Conservation (phyloP, 2,888 invertebrate species). For the Athrips mouffetella region DNA sequence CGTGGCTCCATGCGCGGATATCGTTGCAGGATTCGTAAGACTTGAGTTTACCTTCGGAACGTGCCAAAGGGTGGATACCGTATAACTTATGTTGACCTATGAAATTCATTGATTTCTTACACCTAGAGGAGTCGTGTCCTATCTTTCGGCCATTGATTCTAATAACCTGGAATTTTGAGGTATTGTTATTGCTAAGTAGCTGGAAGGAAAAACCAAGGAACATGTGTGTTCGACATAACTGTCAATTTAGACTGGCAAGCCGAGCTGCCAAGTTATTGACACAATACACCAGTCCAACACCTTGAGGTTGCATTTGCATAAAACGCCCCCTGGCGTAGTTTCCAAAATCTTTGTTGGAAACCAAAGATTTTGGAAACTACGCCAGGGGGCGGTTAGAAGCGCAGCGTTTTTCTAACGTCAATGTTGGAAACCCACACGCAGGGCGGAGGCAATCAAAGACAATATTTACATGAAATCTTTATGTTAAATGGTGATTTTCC, state of each 20-base stretch:
- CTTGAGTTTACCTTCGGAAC: constrained; percentile 76
- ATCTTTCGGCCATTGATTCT: constrained; percentile 34
- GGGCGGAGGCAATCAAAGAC: too few relatives aligned
- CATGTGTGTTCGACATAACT: background rate
- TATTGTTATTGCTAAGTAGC: constrained; percentile 23
- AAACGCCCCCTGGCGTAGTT: too few relatives aligned
- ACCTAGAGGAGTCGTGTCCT: constrained; percentile 19
- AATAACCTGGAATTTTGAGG: constrained; percentile 43
- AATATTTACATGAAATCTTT: background rate
- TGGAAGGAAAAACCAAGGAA: too few relatives aligned
- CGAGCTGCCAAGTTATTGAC: too few relatives aligned
- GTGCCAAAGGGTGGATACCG: constrained; percentile 31
- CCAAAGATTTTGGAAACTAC: too few relatives aligned
- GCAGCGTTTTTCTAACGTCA: too few relatives aligned
- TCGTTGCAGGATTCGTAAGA: constrained; percentile 73
- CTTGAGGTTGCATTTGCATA: too few relatives aligned
- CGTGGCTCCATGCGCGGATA: constrained; percentile 77
- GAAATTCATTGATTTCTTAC: constrained; percentile 38
- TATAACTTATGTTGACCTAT: background rate
- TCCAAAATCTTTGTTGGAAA: too few relatives aligned
- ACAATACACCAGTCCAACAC: too few relatives aligned
- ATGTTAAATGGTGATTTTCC: background rate
- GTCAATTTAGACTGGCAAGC: background rate
- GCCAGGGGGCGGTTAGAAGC: too few relatives aligned
- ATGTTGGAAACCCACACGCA: too few relatives aligned